Conservation (phyloP, 2,113 vertebrate species). For the Cathartes aura region DNA sequence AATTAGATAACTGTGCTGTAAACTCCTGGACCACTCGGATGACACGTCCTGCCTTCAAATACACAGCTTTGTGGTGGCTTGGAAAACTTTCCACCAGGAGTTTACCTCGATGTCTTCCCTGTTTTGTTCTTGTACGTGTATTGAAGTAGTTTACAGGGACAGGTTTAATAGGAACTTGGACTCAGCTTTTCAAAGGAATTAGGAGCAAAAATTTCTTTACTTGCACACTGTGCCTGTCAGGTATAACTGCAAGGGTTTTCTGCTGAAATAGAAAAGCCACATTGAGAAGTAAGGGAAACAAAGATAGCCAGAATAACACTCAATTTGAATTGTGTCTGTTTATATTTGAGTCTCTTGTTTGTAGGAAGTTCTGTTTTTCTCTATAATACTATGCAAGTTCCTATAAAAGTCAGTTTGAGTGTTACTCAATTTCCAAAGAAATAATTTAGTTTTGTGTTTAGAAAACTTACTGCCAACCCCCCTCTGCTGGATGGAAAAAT, state of each 20-base stretch:
- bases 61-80: not conserved
- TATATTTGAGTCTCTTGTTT: not conserved
- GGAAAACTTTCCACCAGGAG: not conserved
- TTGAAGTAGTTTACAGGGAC: not conserved
- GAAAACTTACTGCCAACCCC: slow-evolving; percentile 25
- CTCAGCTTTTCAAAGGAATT: slow-evolving; percentile 17
- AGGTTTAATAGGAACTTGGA: not conserved
- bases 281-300: not conserved
- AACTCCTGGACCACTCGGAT: not conserved
- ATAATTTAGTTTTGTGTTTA: not conserved
- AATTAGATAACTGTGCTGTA: not conserved
- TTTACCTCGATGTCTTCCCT: not conserved
- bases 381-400: not conserved
- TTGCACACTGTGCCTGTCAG: not conserved
- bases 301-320: not conserved
- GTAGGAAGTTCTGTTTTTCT: not conserved
- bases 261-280: not conserved
- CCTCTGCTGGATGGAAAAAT: slow-evolving; percentile 31
- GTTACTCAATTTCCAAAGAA: slow-evolving; percentile 54
- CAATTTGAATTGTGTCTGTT: not conserved
- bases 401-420: not conserved
- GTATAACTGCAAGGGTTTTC: not conserved
- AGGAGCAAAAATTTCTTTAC: not conserved
- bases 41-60: not conserved
- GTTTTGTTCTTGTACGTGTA: not conserved